Base-by-base conservation (phyloP, 2,888 invertebrate species). In the Dicranocentrus wangi region DNA sequence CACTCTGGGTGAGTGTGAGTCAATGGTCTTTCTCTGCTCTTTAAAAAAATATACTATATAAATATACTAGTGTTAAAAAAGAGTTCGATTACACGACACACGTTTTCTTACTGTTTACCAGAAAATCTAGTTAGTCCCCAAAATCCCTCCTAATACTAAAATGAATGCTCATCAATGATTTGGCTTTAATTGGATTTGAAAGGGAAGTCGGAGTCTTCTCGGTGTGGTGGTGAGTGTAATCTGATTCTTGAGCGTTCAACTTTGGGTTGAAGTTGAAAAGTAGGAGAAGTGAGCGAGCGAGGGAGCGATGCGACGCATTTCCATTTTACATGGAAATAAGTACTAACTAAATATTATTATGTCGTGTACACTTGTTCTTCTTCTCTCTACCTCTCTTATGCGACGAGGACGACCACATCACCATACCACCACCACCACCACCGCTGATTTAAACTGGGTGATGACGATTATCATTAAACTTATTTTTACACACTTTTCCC, bases 11-110 rank as follows among this genome's bases (percentile, higher is more conserved):
- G 23, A 25, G 13, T 58, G 2, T 53, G 39, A 77, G 77, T 78
- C 78, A 78, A 78, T 43, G 78, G 70, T 71, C 78, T 78, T 71
- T 77, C 42, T 47, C 51, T n/a, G n/a, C n/a, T n/a, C n/a, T n/a
- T n/a, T n/a, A n/a, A n/a, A n/a, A n/a, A n/a, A n/a, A n/a, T n/a
- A n/a, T n/a, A n/a, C n/a, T n/a, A n/a, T n/a, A n/a, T n/a, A n/a
- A n/a, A n/a, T n/a, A n/a, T n/a, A n/a, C n/a, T n/a, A n/a, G n/a
- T n/a, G n/a, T n/a, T 65, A 39, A 27, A 15, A 66, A 58, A 73
- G 27, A 0, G 60, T 8, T 15, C 13, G 19, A 5, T 39, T 21
- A 3, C 28, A 55, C 23, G 10, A 7, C 32, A 10, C 32, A 2
- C n/a, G 15, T 17, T 8, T 51, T 55, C 21, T 27, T 47, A 42